Conservation (phyloP, 1,140 invertebrate genomes). For the Leucophenga varia region DNA sequence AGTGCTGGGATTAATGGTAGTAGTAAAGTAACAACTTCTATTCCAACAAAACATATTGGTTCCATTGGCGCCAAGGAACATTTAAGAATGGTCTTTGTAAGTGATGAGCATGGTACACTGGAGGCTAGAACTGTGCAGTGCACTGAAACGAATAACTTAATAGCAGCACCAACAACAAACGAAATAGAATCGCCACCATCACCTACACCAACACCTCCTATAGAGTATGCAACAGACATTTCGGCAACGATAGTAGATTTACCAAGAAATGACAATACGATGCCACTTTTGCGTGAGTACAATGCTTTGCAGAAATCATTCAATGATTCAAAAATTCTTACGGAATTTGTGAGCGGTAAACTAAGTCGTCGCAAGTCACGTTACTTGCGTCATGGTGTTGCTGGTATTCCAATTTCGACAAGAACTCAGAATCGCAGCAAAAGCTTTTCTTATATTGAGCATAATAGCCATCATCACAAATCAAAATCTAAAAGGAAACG, state of each 20-base stretch:
- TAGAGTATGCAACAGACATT: too few relatives aligned
- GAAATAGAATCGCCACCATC: too few relatives aligned
- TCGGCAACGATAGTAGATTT: too few relatives aligned
- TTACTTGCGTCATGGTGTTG: not conserved
- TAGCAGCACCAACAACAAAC: too few relatives aligned
- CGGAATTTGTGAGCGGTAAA: conserved; percentile 34
- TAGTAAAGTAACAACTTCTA: too few relatives aligned
- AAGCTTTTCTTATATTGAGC: conserved; percentile 22
- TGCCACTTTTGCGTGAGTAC: conserved; percentile 13
- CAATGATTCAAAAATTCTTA: conserved; percentile 45
- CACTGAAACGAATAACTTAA: too few relatives aligned
- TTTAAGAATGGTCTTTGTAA: too few relatives aligned
- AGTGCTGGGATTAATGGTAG: conserved; percentile 17
- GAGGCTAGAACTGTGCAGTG: conserved; percentile 13
- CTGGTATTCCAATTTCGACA: conserved; percentile 7
- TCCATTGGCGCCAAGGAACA: not conserved
- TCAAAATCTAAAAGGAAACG: too few relatives aligned
- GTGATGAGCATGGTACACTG: too few relatives aligned
- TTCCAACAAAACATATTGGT: not conserved
- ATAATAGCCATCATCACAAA: too few relatives aligned
- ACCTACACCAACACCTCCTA: conserved; percentile 20
- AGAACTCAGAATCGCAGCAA: too few relatives aligned
- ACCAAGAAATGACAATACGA: too few relatives aligned
- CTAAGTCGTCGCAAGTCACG: conserved; percentile 35
- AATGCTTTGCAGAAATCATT: conserved; percentile 40